Base-by-base conservation (phyloP, 2,888 invertebrate genomes). In the Eilema depressum region DNA sequence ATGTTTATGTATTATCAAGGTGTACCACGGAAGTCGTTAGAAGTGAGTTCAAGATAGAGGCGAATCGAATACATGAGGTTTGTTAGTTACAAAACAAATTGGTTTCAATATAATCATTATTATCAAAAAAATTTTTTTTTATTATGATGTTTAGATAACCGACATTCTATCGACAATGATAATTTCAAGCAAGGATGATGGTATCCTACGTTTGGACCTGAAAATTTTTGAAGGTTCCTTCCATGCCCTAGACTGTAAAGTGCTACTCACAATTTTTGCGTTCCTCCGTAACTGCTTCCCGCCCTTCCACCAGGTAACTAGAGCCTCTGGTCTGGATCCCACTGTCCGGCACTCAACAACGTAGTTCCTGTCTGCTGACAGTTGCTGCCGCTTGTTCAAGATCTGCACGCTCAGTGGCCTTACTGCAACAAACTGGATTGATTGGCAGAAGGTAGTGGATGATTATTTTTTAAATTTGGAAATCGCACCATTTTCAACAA, bases 281-380 rank as follows among this genome's bases (percentile, higher is more conserved):
- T 96, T 95, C 87, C 97, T 96, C 92, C 97, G 97, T 78, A 98
- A 96, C 89, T 97, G 97, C 78, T 97, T 96, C 83, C 96, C 97
- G 30, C 97, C 97, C 85, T 97, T 98, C 98, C 98, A 98, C 98
- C 98, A 98, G 63, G 98, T 97, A 85, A 98, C 96, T 70, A 96
- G 95, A 0, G 98, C 98, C 73, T 97, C 97, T 0, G 98, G 98
- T 76, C 97, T 96, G 14, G 98, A 98, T 57, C 98, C 98, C 0
- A 97, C 96, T 28, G 98, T 97, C 81, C 96, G 96, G 92, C 98
- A 98, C 87, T 98, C 98, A 74, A 98, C 96, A 83, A 98, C 97
- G 89, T 98, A 98, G 73, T 97, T 96, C 86, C 97, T 97, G 87
- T 98, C 98, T 0, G 98, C 98, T 5, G 98, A 98, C 66, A 98